Evolutionary conservation across 2,888 invertebrate species (phyloP).

Genomic region (Sesamia inferens): DNA sequence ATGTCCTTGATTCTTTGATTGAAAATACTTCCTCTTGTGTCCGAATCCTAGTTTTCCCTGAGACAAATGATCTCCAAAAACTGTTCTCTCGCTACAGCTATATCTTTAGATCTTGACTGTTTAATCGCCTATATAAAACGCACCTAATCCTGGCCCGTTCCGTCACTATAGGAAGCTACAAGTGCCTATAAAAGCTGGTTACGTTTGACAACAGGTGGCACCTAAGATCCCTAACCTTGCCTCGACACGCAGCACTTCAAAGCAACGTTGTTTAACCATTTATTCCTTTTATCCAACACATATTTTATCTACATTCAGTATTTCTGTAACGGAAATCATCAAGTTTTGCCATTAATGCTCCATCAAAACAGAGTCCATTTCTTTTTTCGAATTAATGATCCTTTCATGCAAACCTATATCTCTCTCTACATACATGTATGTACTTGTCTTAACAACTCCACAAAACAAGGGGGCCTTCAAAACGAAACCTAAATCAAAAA

Average conservation of each 20-base stretch:
- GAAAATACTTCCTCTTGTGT: neutral
- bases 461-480: slow-evolving; percentile 34
- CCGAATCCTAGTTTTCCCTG: neutral
- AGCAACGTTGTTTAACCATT: slow-evolving; percentile 48
- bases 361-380: neutral
- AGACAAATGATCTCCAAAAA: neutral
- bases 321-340: slow-evolving; percentile 2
- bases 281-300: slow-evolving; percentile 38
- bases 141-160: slow-evolving; percentile 19
- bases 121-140: slow-evolving; percentile 50
- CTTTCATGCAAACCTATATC: slow-evolving; percentile 3
- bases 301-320: slow-evolving; percentile 10
- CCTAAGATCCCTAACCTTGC: slow-evolving; percentile 50
- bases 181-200: slow-evolving; percentile 55
- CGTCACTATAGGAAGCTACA: slow-evolving; percentile 52
- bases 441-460: neutral
- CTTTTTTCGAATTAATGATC: neutral
- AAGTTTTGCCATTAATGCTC: neutral
- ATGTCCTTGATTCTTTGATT: slow-evolving; percentile 4
- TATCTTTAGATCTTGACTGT: slow-evolving; percentile 30
- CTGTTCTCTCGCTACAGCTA: neutral
- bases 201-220: slow-evolving; percentile 61
- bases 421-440: neutral
- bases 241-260: slow-evolving; percentile 50
- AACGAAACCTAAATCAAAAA: slow-evolving; percentile 29